Evolutionary conservation across 53 echinoderm and acorn worm genomes (phyloP).

Genomic region (Paracentrotus lividus): DNA sequence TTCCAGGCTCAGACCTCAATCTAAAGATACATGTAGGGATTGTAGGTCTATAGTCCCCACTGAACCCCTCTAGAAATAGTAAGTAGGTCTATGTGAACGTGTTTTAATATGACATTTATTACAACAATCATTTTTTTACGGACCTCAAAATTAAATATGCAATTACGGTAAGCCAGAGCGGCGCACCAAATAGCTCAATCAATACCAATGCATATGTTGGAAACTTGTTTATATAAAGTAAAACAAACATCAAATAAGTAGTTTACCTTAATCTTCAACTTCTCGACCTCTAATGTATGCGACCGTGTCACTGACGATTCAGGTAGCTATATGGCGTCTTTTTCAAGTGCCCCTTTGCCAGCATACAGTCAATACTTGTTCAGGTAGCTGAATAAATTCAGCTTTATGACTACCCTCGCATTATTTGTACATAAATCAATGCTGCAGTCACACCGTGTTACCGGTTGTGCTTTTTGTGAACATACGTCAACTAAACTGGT

Average conservation of each 20-base stretch:
- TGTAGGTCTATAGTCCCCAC: too few relatives aligned
- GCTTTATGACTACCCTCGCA: background rate
- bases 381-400: background rate
- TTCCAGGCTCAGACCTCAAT: too few relatives aligned
- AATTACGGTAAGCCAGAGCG: too few relatives aligned
- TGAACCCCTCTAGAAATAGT: too few relatives aligned
- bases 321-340: background rate
- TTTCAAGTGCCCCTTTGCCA: background rate
- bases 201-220: background rate
- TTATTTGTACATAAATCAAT: background rate
- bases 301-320: background rate
- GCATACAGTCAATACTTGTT: background rate
- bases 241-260: constrained; percentile 5
- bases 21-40: too few relatives aligned
- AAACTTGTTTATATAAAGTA: background rate
- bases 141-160: too few relatives aligned
- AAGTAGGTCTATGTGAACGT: too few relatives aligned
- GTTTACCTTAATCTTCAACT: background rate
- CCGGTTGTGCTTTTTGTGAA: too few relatives aligned
- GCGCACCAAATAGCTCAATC: background rate
- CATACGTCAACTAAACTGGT: too few relatives aligned
- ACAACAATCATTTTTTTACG: too few relatives aligned
- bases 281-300: background rate
- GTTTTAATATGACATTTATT: too few relatives aligned
- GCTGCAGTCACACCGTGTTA: too few relatives aligned